Evolutionary conservation across 2,797 vertebrate species (phyloP).

Genomic region (Manis crassicaudata): DNA sequence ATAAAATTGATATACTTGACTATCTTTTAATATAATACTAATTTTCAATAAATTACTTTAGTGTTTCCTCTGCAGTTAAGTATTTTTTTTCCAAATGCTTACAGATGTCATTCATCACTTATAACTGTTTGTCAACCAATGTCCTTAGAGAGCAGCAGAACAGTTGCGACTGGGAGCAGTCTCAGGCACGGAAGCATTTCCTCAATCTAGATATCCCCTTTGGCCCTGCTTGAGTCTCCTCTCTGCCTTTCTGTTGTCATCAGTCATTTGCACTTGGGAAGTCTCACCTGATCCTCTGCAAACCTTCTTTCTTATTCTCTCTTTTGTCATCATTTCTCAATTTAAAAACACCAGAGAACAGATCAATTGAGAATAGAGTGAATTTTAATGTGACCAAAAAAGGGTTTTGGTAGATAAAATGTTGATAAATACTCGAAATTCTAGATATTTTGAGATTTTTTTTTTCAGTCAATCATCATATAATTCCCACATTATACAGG

Average conservation of each 20-base stretch:
- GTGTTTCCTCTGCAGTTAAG: background rate
- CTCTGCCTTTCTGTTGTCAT: background rate
- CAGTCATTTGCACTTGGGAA: background rate
- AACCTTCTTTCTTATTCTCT: background rate
- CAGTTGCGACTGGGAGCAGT: background rate
- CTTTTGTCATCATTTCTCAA: background rate
- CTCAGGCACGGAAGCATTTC: background rate
- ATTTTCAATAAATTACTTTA: background rate
- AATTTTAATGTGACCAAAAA: background rate
- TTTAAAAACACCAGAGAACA: background rate
- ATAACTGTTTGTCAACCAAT: slow-evolving; percentile 23
- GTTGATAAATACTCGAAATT: background rate
- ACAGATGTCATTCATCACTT: slow-evolving; percentile 30
- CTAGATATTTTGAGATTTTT: background rate
- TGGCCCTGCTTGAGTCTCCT: background rate
- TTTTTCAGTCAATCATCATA: background rate
- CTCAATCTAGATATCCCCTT: background rate
- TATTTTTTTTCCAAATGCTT: background rate
- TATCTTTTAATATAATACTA: background rate
- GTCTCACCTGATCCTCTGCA: background rate
- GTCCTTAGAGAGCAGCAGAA: background rate
- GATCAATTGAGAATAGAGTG: background rate
- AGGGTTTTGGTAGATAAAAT: background rate
- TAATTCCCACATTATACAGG: background rate
- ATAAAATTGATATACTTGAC: background rate